A percentile compares a stretch with the other conserved stretches of the same genome.
phyloP scores from a whole-genome alignment of 2,888 invertebrate genomes.

The Toxonevra muliebris region DNA sequence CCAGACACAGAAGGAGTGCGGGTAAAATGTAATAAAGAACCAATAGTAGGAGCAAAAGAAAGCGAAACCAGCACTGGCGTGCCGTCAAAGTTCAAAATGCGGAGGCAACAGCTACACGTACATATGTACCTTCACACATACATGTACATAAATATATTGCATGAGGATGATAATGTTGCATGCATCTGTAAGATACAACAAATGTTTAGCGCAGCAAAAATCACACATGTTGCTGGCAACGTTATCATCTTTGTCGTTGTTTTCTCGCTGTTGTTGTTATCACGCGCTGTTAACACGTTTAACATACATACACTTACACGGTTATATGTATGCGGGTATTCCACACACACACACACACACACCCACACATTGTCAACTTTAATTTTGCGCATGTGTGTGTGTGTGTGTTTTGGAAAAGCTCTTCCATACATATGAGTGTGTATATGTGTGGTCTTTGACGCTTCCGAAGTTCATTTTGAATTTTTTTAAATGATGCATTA shows the following conservation, averaged over 20 bases:
- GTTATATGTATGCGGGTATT: neutral
- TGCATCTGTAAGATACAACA: too few relatives aligned
- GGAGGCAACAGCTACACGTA: neutral
- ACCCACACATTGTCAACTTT: slow-evolving; percentile 10
- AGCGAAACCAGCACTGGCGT: neutral
- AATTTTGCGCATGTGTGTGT: slow-evolving; percentile 15
- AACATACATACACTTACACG: slow-evolving; percentile 20
- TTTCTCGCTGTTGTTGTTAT: slow-evolving; percentile 16
- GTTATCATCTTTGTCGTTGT: slow-evolving; percentile 11
- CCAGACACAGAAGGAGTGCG: neutral
- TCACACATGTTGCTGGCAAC: neutral
- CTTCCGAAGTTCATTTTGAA: slow-evolving; percentile 6
- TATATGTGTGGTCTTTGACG: too few relatives aligned
- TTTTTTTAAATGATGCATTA: slow-evolving; percentile 1
- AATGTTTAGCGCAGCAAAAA: too few relatives aligned
- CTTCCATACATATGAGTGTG: slow-evolving; percentile 13
- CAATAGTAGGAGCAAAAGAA: neutral
- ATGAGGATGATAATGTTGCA: too few relatives aligned
- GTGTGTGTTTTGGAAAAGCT: slow-evolving; percentile 27
- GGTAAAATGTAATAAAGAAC: too few relatives aligned
- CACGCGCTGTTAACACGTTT: slow-evolving; percentile 22
- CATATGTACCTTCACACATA: neutral
- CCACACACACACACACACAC: slow-evolving; percentile 11
- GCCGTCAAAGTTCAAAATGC: too few relatives aligned
- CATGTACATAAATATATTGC: neutral